Percentiles rank a stretch among this genome's conserved stretches.
Conservation (phyloP, 2,113 vertebrate genomes). For the Lepisosteus oculatus region DNA sequence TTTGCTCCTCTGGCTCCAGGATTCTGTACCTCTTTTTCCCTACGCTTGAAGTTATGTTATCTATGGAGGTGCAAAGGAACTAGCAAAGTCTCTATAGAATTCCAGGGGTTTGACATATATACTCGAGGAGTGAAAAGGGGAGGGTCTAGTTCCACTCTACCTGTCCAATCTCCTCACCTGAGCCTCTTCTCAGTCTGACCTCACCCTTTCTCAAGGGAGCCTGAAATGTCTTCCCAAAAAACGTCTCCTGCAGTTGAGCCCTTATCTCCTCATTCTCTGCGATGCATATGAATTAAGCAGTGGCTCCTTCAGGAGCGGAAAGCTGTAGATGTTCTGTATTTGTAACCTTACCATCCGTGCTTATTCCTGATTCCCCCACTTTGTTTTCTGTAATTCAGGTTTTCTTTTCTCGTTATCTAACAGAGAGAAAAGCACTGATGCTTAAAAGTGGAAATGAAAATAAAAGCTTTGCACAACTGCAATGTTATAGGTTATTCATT, state of each 20-base stretch:
- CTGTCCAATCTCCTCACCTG: conserved; percentile 89
- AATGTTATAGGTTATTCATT: too few relatives aligned
- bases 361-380: too few relatives aligned
- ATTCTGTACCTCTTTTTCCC: conserved; percentile 81
- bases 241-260: conserved; percentile 3
- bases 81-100: conserved; percentile 79
- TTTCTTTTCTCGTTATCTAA: too few relatives aligned
- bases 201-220: conserved; percentile 76
- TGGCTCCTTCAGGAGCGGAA: not conserved
- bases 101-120: conserved; percentile 83
- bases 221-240: conserved; percentile 46
- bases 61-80: conserved; percentile 74
- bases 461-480: too few relatives aligned
- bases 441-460: too few relatives aligned
- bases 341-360: not conserved
- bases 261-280: not conserved
- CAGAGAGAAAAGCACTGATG: too few relatives aligned
- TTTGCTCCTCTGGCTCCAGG: conserved; percentile 98
- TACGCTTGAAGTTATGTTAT: conserved; percentile 66
- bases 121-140: conserved; percentile 80
- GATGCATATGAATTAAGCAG: not conserved
- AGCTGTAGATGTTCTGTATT: not conserved
- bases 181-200: conserved; percentile 67
- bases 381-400: too few relatives aligned
- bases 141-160: conserved; percentile 79